These are phyloP conservation scores for Etheostoma perlongum DNA, from an alignment of 2,797 vertebrate genomes.

Conservation along the genomic window DNA sequence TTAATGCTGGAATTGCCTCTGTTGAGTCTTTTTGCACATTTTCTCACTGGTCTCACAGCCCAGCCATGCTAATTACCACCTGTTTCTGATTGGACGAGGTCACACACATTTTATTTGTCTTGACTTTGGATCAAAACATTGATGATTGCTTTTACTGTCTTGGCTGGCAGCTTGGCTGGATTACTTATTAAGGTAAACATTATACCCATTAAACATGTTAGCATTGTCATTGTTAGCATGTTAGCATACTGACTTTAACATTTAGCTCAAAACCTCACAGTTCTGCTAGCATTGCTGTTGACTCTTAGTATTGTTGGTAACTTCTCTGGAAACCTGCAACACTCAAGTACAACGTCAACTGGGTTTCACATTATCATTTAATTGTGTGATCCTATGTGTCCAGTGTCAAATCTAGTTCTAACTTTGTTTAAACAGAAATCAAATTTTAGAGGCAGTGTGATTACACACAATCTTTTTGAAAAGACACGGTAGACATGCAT, in stretches of 20 bases:
- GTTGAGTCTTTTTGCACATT: slow-evolving; percentile 37
- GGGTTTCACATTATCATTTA: neutral
- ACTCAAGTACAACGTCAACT: neutral
- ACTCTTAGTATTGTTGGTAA: neutral
- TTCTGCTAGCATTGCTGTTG: neutral
- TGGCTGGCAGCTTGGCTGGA: neutral
- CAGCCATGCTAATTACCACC: neutral
- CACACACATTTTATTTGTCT: slow-evolving; percentile 5
- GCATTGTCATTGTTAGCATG: neutral
- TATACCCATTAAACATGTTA: neutral
- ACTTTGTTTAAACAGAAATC: neutral
- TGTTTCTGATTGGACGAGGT: slow-evolving; percentile 1
- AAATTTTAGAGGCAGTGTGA: neutral
- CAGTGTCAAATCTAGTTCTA: neutral
- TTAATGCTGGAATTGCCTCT: slow-evolving; percentile 52
- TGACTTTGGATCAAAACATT: slow-evolving; percentile 2
- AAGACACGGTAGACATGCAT: neutral
- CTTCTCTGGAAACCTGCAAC: neutral
- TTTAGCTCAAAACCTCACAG: neutral
- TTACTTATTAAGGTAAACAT: neutral
- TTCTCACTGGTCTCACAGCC: neutral
- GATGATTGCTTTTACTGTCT: neutral
- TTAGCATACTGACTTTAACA: neutral
- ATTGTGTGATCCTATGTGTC: neutral
- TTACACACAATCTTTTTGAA: neutral